Conservation (phyloP, 1,140 invertebrate species). For the Drosophila grimshawi region DNA sequence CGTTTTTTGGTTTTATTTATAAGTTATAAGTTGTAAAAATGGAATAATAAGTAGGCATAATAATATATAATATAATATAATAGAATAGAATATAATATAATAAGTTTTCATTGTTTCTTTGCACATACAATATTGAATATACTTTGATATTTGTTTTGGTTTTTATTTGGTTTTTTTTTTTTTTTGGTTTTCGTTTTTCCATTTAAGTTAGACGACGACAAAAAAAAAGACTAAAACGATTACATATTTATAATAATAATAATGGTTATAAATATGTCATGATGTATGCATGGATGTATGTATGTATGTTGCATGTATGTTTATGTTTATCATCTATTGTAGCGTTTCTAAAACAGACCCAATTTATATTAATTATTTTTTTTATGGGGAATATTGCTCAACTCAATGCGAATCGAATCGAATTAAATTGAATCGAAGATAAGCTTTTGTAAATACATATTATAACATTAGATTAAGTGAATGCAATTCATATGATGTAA, state of each 20-base stretch:
- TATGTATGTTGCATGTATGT: constrained; percentile 26
- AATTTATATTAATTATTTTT: constrained; percentile 18
- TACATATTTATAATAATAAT: constrained; percentile 65
- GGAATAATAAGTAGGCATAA: constrained; percentile 82
- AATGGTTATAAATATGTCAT: constrained; percentile 60
- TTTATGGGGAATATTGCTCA: constrained; percentile 21
- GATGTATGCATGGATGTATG: constrained; percentile 36
- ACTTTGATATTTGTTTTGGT: constrained; percentile 50
- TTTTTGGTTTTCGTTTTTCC: constrained; percentile 11
- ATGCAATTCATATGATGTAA: constrained; percentile 40
- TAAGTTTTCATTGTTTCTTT: constrained; percentile 70
- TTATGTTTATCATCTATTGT: constrained; percentile 46
- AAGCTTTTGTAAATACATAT: constrained; percentile 49
- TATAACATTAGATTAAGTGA: constrained; percentile 51
- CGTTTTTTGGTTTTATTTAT: constrained; percentile 62
- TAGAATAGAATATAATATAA: constrained; percentile 81
- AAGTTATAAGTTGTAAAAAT: constrained; percentile 82
- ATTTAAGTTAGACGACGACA: constrained; percentile 66
- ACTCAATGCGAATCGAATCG: constrained; percentile 66
- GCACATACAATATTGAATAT: constrained; percentile 76
- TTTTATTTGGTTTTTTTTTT: constrained; percentile 5
- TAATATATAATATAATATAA: constrained; percentile 80
- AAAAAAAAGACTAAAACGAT: constrained; percentile 62
- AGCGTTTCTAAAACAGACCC: constrained; percentile 39
- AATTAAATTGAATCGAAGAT: constrained; percentile 55